Percentiles rank a stretch among this genome's conserved stretches.
These are phyloP conservation scores for Coecobrya sp. DNA, from an alignment of 2,888 invertebrate genomes.

Conservation along the genomic window DNA sequence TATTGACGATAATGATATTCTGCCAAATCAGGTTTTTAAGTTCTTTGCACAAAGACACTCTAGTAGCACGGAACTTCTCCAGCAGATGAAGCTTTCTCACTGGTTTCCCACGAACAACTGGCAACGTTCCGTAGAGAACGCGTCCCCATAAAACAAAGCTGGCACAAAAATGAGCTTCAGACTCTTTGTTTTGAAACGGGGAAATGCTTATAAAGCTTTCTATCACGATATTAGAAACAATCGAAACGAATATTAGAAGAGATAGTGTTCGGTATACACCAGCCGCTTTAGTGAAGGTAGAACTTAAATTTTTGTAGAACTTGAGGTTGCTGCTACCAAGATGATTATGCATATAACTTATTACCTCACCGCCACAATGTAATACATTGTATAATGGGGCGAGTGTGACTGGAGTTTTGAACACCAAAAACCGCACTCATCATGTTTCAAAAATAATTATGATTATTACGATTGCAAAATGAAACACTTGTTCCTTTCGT, in stretches of 20 bases:
- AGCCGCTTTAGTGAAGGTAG: neutral
- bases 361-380: constrained; percentile 11
- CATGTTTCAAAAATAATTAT: constrained; percentile 54
- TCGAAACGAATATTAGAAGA: neutral
- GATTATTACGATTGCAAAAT: constrained; percentile 16
- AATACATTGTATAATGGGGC: constrained; percentile 3
- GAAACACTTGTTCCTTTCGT: constrained; percentile 12
- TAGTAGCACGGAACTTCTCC: neutral
- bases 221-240: neutral
- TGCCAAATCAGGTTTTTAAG: too few relatives aligned
- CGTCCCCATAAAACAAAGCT: neutral
- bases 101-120: constrained; percentile 36
- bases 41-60: neutral
- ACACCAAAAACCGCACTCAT: constrained; percentile 34
- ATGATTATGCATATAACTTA: neutral
- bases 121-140: neutral
- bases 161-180: neutral
- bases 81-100: neutral
- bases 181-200: constrained; percentile 62
- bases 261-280: neutral
- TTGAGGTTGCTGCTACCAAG: neutral
- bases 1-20: neutral
- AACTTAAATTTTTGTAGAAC: neutral
- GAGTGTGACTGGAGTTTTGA: constrained; percentile 63
- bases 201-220: constrained; percentile 17